Base-by-base conservation (phyloP, 2,797 vertebrate genomes). In the Muscicapa comitata region DNA sequence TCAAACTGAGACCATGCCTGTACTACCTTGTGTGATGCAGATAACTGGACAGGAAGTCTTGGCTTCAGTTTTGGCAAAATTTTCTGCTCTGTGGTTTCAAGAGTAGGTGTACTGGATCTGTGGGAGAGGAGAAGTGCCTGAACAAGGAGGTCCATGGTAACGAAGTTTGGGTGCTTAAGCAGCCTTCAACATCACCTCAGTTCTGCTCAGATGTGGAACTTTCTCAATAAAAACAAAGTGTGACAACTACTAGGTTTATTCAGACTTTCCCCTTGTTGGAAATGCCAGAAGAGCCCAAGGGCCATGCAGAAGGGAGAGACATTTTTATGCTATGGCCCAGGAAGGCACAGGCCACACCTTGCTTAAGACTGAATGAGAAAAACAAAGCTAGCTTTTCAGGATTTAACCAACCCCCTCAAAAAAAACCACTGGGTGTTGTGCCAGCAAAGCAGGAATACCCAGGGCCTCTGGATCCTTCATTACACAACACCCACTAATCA, bases 21-120 rank as follows among this genome's bases (percentile, higher is more conserved):
- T 47, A 53, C 21, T 96, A 97, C 97, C 97, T 97, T 90, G 71
- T 92, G 31, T 6, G 86, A 73, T 11, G 84, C 55, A 54, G 85
- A 55, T 7, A 71, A 66, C 0, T 6, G 68, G 31, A 66, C 9
- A n/a, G 59, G 31, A 68, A 90, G 35, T 53, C 82, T 90, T 1
- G 47, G 91, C 74, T 95, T 94, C 0, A 7, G 86, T 74, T 96
- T 96, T 42, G 92, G 95, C n/a, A 88, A 68, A 79, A 72, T n/a
- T 20, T 88, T 88, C 51, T 5, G 13, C 24, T 73, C 90, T 47
- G 79, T 2, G 5, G 86, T 58, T 58, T 80, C 84, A 57, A 59
- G 26, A 57, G 45, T 13, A 55, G 84, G 24, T 37, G 45, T 68
- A 55, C 21, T 35, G 24, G 70, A 90, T 19, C 97, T 97, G 90